Conservation (phyloP, 2,888 invertebrate genomes). For the Tetragonula carbonaria region DNA sequence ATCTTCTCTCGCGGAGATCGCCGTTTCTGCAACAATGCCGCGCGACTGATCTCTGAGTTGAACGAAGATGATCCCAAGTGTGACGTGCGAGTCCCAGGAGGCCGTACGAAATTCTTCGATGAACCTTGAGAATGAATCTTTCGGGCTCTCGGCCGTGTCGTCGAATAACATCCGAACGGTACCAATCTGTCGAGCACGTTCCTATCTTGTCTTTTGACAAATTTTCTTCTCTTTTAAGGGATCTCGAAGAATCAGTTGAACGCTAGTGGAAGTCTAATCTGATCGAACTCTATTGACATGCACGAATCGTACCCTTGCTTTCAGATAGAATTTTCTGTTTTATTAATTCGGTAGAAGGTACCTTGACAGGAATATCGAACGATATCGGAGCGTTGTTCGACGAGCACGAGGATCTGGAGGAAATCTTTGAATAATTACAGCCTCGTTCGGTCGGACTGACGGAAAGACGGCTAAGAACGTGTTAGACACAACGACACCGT, state of each 20-base stretch:
- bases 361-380: too few species aligned
- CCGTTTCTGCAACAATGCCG: constrained; percentile 15
- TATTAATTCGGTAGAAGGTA: not conserved
- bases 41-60: constrained; percentile 20
- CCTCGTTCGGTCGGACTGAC: not conserved
- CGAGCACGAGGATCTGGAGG: not conserved
- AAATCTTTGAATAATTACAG: constrained; percentile 9
- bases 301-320: not conserved
- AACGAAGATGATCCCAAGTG: constrained; percentile 33
- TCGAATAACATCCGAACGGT: not conserved
- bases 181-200: not conserved
- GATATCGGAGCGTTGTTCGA: not conserved
- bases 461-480: constrained; percentile 53
- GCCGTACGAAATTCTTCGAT: not conserved
- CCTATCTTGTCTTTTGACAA: too few species aligned
- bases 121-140: not conserved
- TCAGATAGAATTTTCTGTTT: not conserved
- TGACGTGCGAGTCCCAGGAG: constrained; percentile 9
- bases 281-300: not conserved
- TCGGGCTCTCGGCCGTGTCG: not conserved
- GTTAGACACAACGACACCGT: constrained; percentile 58
- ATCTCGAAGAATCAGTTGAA: not conserved
- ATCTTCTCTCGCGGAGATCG: constrained; percentile 9
- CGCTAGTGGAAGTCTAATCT: not conserved
- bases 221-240: not conserved